phyloP scores from a whole-genome alignment of 2,113 vertebrate genomes.

The Centropristis striata region DNA sequence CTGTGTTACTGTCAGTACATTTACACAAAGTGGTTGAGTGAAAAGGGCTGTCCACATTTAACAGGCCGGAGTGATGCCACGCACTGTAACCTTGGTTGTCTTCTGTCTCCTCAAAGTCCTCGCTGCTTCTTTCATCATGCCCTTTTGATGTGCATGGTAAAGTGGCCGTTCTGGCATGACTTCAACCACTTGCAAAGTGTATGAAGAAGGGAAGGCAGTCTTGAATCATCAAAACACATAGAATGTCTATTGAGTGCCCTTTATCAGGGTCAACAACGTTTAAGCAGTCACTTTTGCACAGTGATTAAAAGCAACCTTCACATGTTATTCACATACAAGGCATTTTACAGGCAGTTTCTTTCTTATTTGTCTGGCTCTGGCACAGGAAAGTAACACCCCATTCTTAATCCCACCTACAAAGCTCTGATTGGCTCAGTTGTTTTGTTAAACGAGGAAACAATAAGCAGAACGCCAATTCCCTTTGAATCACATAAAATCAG shows the following conservation, averaged over 20 bases:
- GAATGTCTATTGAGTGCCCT: neutral
- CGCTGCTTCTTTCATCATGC: slow-evolving; percentile 33
- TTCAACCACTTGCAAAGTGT: neutral
- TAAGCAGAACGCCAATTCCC: no score
- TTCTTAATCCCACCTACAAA: neutral
- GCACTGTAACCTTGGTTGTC: slow-evolving; percentile 50
- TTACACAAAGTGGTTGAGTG: slow-evolving; percentile 19
- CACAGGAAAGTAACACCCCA: neutral
- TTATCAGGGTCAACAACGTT: neutral
- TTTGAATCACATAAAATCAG: neutral
- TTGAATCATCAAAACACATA: neutral
- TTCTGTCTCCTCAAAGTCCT: slow-evolving; percentile 25
- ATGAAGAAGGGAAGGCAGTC: neutral
- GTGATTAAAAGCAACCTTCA: no score
- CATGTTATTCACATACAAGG: no score
- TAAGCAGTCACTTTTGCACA: no score
- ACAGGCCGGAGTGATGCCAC: slow-evolving; percentile 31
- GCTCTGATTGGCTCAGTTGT: neutral
- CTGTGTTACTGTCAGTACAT: slow-evolving; percentile 11
- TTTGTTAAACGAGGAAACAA: neutral
- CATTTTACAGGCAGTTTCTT: neutral
- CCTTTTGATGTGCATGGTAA: slow-evolving; percentile 31
- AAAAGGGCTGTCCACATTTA: slow-evolving; percentile 13
- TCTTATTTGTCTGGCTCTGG: neutral
- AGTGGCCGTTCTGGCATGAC: neutral